Evolutionary conservation across 1,140 invertebrate genomes (phyloP).

Genomic region (Trichoplusia ni): DNA sequence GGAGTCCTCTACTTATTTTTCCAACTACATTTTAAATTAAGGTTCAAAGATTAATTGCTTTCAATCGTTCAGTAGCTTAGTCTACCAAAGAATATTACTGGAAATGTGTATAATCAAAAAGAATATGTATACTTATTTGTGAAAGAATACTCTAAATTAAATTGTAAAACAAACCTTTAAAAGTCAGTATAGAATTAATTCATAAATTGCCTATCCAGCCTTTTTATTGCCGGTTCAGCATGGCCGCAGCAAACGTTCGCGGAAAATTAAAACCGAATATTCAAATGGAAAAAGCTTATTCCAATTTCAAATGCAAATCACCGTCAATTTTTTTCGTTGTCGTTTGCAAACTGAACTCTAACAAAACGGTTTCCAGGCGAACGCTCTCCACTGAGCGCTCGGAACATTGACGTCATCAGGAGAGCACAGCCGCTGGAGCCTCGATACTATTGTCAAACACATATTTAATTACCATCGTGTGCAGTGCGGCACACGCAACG

Average conservation of each 20-base stretch:
- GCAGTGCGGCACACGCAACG: conserved; percentile 75
- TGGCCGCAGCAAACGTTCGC: neutral
- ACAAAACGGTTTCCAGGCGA: conserved; percentile 41
- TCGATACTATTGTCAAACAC: conserved; percentile 74
- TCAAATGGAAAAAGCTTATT: conserved; percentile 18
- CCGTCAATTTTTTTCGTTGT: conserved; percentile 16
- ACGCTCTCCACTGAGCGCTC: conserved; percentile 41
- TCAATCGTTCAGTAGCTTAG: too few relatives aligned
- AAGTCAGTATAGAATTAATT: too few relatives aligned
- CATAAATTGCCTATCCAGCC: neutral
- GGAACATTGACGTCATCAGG: conserved; percentile 75
- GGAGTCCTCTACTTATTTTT: too few relatives aligned
- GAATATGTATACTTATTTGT: too few relatives aligned
- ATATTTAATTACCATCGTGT: conserved; percentile 80
- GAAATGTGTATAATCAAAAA: too few relatives aligned
- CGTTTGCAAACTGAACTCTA: conserved; percentile 15
- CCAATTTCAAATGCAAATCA: conserved; percentile 27
- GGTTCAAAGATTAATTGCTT: too few relatives aligned
- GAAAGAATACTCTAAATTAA: too few relatives aligned
- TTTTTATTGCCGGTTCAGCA: too few relatives aligned
- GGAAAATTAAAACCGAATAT: conserved; percentile 18
- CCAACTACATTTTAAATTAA: too few relatives aligned
- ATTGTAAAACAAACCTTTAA: too few relatives aligned
- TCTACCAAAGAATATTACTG: too few relatives aligned
- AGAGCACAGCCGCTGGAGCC: conserved; percentile 67